Base-by-base conservation (phyloP, 2,797 vertebrate genomes). In the Malurus splendens region DNA sequence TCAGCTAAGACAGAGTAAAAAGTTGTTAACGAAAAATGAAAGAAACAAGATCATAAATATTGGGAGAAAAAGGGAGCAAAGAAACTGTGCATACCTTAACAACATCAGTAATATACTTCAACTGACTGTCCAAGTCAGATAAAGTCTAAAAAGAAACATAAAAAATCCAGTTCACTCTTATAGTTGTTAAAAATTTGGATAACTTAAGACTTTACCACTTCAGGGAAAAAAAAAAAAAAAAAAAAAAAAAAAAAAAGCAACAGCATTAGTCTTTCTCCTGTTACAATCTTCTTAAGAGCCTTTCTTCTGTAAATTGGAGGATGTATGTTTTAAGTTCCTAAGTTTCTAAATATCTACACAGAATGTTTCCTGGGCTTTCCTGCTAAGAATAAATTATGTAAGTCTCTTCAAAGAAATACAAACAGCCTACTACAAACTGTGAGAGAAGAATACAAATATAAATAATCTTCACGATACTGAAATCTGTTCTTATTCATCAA, bases 21-120 rank as follows among this genome's bases (percentile, higher is more conserved):
- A 86, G 47, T 5, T 0, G 1, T 47, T 59, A 42, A 33, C 19
- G 23, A 80, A 78, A 74, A 41, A 59, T 28, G 42, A 61, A 67
- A 90, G 28, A 61, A 87, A 82, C 1, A 3, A 6, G 9, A 75
- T 41, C 65, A 68, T 8, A 82, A 73, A 19, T 30, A 54, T 4
- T 18, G 12, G 48, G 68, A 36, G 1, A 6, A 91, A 85, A 61
- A 86, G 16, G 22, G 59, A 55, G 50, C 18, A 60, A 38, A 92
- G 28, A 83, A 77, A 71, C 20, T 10, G n/a, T 77, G 65, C 94
- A 71, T 96, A 99, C 99, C 98, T 99, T 97, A 87, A 97, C 96
- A 57, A 98, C 83, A 66, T 99, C 98, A 15, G 98, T 98, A 95
- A 99, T 98, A 76, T 99, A 98, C 12, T 95, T 92, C 73, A 99